Conservation (phyloP, 2,888 invertebrate species). For the Drosophila pseudotalamancana region DNA sequence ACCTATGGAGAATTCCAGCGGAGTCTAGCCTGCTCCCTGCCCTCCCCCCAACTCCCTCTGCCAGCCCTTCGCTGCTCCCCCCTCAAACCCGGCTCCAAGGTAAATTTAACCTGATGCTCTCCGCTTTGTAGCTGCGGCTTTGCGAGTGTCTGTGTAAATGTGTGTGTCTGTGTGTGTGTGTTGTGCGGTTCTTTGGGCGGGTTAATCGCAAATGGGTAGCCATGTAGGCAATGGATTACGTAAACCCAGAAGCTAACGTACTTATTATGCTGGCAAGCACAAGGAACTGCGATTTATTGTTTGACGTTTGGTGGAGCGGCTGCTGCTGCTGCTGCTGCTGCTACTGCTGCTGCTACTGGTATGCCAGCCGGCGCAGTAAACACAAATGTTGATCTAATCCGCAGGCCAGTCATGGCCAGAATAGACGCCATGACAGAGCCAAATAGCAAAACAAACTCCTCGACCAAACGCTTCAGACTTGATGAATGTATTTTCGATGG, state of each 20-base stretch:
- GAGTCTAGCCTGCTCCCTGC: neutral
- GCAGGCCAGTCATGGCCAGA: constrained; percentile 44
- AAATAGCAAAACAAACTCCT: constrained; percentile 63
- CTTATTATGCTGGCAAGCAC: constrained; percentile 79
- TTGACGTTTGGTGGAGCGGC: constrained; percentile 61
- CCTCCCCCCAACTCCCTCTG: neutral
- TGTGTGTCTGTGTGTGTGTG: constrained; percentile 3
- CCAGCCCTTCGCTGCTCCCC: no score
- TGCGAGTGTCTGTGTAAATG: constrained; percentile 7
- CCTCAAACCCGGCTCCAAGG: constrained; percentile 46
- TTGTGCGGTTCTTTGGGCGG: constrained; percentile 47
- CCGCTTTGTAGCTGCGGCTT: constrained; percentile 67
- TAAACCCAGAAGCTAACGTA: constrained; percentile 70
- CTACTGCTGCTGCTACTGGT: constrained; percentile 50
- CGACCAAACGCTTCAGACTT: constrained; percentile 30
- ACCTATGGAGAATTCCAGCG: neutral
- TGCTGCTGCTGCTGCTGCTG: constrained; percentile 21
- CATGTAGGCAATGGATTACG: constrained; percentile 67
- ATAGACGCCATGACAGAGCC: constrained; percentile 64
- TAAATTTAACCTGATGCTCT: constrained; percentile 73
- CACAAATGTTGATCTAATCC: constrained; percentile 79
- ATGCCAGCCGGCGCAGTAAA: constrained; percentile 28
- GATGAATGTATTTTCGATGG: constrained; percentile 55
- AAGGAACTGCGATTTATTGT: constrained; percentile 78
- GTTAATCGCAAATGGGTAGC: constrained; percentile 55